A percentile compares a stretch with the other conserved stretches of the same genome.
Conservation (phyloP, 1,140 invertebrate species). For the Danaus plexippus region DNA sequence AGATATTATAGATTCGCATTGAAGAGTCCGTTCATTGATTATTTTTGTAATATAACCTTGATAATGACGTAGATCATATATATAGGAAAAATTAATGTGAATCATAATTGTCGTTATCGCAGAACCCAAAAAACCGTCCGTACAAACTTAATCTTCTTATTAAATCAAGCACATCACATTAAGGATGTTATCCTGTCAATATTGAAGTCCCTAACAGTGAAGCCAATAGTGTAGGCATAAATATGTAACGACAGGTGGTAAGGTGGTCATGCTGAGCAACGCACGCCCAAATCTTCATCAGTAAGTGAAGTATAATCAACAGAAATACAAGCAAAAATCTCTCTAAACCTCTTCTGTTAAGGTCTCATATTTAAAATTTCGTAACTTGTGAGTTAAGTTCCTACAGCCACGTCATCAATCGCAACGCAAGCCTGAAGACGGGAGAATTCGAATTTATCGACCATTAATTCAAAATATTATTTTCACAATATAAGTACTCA, state of each 20-base stretch:
- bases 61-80: too few species aligned
- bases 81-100: neutral
- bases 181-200: slow-evolving; percentile 74
- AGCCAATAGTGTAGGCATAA: slow-evolving; percentile 71
- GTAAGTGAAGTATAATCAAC: slow-evolving; percentile 27
- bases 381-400: slow-evolving; percentile 20
- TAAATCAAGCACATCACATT: slow-evolving; percentile 75
- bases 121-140: slow-evolving; percentile 42
- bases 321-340: slow-evolving; percentile 32
- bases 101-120: slow-evolving; percentile 51
- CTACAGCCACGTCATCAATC: slow-evolving; percentile 25
- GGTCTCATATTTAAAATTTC: neutral
- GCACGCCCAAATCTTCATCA: slow-evolving; percentile 41
- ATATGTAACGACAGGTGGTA: slow-evolving; percentile 71
- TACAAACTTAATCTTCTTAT: slow-evolving; percentile 71
- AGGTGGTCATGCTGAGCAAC: slow-evolving; percentile 67
- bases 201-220: slow-evolving; percentile 72
- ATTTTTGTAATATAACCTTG: too few species aligned
- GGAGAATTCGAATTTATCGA: slow-evolving; percentile 71
- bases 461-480: slow-evolving; percentile 73
- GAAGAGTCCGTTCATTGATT: too few species aligned
- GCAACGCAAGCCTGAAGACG: slow-evolving; percentile 68
- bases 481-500: slow-evolving; percentile 72
- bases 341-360: slow-evolving; percentile 32
- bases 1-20: too few species aligned